These are phyloP conservation scores for Drosophila punjabiensis DNA, from an alignment of 1,140 invertebrate genomes.

Conservation along the genomic window DNA sequence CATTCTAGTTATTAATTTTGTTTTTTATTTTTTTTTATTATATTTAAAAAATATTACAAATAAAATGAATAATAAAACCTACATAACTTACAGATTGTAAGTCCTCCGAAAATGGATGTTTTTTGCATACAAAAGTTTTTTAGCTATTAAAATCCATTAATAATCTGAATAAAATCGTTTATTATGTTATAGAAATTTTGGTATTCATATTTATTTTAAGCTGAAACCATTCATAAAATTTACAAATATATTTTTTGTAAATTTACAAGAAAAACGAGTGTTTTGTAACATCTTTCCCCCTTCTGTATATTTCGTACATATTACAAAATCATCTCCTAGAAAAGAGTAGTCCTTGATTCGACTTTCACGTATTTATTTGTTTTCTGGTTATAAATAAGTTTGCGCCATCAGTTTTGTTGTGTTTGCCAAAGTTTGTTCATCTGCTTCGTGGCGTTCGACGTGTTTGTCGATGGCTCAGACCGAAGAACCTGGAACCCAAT, in stretches of 20 bases:
- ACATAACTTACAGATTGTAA: no score
- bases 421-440: conserved; percentile 79
- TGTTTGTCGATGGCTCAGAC: conserved; percentile 34
- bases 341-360: background rate
- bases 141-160: no score
- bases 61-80: no score
- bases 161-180: no score
- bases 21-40: no score
- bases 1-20: no score
- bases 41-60: no score
- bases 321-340: background rate
- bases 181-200: background rate
- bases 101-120: no score
- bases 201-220: background rate
- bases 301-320: background rate
- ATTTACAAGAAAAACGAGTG: no score
- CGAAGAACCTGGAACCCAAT: background rate
- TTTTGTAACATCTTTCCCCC: no score
- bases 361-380: background rate
- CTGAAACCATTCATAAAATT: background rate
- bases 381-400: conserved; percentile 71
- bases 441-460: conserved; percentile 59
- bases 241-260: background rate
- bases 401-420: conserved; percentile 54
- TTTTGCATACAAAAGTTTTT: no score